These are phyloP conservation scores for Lonchura striata DNA, from an alignment of 2,113 vertebrate genomes.

Conservation along the genomic window DNA sequence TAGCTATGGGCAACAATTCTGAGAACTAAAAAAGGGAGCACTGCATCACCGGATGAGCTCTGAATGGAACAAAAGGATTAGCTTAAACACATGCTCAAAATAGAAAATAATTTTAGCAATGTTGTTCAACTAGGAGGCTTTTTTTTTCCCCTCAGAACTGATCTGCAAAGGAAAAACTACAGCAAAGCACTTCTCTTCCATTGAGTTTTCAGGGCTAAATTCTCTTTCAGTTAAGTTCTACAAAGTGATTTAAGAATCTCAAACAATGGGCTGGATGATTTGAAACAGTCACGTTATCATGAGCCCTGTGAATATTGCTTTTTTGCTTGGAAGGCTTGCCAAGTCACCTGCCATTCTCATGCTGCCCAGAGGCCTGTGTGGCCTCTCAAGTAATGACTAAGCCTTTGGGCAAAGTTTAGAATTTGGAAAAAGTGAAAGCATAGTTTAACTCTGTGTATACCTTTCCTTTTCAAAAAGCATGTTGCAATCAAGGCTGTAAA, in stretches of 20 bases:
- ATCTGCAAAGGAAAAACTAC: conserved; percentile 30
- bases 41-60: conserved; percentile 52
- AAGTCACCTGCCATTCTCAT: not conserved
- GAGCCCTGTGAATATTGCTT: not conserved
- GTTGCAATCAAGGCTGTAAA: not conserved
- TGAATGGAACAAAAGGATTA: conserved; percentile 67
- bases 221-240: not conserved
- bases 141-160: conserved; percentile 18
- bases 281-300: accelerated
- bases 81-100: conserved; percentile 50
- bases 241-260: conserved; percentile 36
- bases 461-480: not conserved
- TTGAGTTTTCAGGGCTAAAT: not conserved
- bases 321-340: not conserved
- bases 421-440: not conserved
- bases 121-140: conserved; percentile 6
- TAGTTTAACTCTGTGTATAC: not conserved
- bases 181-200: conserved; percentile 30
- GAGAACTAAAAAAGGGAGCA: conserved; percentile 56
- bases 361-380: not conserved
- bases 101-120: conserved; percentile 65
- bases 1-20: conserved; percentile 41
- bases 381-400: not conserved
- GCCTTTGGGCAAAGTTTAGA: not conserved
- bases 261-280: conserved; percentile 5